Percentiles rank a stretch among this genome's conserved stretches.
These are phyloP conservation scores for Coregonus ussuriensis DNA, from an alignment of 2,797 vertebrate species.

Conservation along the genomic window DNA sequence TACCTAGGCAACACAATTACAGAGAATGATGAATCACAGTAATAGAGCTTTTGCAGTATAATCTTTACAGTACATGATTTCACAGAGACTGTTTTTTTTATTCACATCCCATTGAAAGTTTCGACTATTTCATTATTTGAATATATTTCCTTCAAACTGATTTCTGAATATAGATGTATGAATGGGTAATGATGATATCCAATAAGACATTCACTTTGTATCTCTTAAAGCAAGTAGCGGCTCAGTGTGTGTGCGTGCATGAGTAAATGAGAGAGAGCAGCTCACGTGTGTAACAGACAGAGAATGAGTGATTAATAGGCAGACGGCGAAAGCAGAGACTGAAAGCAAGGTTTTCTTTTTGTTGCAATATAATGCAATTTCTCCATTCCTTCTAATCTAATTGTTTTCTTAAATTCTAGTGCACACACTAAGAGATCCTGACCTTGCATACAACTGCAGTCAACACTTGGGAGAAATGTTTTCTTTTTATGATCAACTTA, in stretches of 20 bases:
- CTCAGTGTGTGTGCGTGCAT: neutral
- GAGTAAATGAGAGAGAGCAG: neutral
- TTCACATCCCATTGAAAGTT: conserved; percentile 5
- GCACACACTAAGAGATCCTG: neutral
- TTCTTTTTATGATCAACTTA: no score
- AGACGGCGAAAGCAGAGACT: neutral
- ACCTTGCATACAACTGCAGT: neutral
- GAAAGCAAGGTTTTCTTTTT: neutral
- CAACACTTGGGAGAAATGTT: neutral
- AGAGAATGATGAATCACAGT: conserved; percentile 22
- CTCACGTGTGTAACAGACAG: neutral
- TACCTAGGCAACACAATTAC: conserved; percentile 20
- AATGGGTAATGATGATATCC: conserved; percentile 15
- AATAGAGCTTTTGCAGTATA: neutral
- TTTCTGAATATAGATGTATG: conserved; percentile 14
- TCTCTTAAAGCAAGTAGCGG: neutral
- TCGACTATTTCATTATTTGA: neutral
- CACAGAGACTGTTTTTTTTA: neutral
- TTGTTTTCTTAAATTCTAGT: neutral
- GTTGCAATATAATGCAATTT: neutral
- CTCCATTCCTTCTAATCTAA: neutral
- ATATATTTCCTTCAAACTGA: conserved; percentile 16
- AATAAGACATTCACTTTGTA: conserved; percentile 27
- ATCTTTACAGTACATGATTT: neutral
- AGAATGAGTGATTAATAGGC: neutral